Evolutionary conservation across 2,888 invertebrate genomes (phyloP).

Genomic region (Lamellibrachia columna): DNA sequence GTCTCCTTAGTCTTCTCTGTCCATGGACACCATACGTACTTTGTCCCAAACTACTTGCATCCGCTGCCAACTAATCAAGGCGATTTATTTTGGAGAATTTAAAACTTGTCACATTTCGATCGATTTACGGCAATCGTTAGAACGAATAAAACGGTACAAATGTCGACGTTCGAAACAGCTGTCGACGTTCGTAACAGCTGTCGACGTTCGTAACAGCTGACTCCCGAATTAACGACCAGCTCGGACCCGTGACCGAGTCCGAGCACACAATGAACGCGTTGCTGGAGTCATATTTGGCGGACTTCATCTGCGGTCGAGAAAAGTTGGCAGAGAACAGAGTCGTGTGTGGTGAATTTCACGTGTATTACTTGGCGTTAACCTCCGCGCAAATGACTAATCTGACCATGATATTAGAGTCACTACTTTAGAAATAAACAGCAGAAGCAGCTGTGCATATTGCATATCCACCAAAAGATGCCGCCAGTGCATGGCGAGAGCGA

Average conservation of each 20-base stretch:
- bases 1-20: no score
- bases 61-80: not conserved
- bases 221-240: not conserved
- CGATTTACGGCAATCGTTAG: not conserved
- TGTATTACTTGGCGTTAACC: not conserved
- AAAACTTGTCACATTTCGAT: not conserved
- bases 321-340: not conserved
- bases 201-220: not conserved
- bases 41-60: no score
- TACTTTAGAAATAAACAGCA: not conserved
- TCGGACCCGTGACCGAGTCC: not conserved
- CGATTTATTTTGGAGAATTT: not conserved
- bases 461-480: not conserved
- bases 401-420: not conserved
- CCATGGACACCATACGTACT: no score
- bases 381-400: not conserved
- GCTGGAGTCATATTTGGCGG: not conserved
- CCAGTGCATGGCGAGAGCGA: not conserved
- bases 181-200: not conserved
- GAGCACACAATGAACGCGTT: not conserved
- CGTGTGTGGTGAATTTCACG: not conserved
- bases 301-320: not conserved
- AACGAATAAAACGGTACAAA: not conserved
- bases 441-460: not conserved
- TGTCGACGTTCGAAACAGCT: not conserved